Conservation (phyloP, 2,797 vertebrate species). For the Malacoraja senta region DNA sequence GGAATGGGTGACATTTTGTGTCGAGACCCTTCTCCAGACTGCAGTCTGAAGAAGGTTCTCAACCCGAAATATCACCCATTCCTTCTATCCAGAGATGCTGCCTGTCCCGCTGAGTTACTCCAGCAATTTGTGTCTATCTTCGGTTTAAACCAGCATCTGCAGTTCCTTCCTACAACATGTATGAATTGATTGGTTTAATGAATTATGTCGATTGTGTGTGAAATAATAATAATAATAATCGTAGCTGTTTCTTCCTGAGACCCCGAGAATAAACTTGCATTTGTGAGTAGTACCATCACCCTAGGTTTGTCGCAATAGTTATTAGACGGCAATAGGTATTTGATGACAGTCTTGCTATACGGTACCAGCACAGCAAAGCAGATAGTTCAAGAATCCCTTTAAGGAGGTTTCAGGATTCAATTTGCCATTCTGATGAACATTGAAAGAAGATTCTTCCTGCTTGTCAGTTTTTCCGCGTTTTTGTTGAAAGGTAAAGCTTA, state of each 20-base stretch:
- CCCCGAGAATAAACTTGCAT: background rate
- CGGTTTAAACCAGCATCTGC: no score
- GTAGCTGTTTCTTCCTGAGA: background rate
- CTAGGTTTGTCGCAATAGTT: background rate
- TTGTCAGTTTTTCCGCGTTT: background rate
- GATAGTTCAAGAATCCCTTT: background rate
- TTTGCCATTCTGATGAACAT: background rate
- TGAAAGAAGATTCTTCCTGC: slow-evolving; percentile 4
- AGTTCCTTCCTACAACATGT: no score
- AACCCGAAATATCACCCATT: no score
- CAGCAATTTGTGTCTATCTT: no score
- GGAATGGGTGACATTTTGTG: no score
- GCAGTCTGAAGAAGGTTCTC: no score
- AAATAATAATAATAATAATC: background rate
- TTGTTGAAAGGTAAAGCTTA: background rate
- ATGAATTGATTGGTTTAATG: background rate
- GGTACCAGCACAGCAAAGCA: background rate
- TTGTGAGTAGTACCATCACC: background rate
- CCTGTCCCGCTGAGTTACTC: no score
- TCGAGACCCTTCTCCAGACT: no score
- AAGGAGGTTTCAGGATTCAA: background rate
- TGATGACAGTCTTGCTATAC: background rate
- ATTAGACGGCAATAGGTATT: background rate
- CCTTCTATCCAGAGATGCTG: no score
- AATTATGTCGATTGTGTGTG: background rate